Base-by-base conservation (phyloP, 1,140 invertebrate genomes). In the Drosophila parabipectinata region DNA sequence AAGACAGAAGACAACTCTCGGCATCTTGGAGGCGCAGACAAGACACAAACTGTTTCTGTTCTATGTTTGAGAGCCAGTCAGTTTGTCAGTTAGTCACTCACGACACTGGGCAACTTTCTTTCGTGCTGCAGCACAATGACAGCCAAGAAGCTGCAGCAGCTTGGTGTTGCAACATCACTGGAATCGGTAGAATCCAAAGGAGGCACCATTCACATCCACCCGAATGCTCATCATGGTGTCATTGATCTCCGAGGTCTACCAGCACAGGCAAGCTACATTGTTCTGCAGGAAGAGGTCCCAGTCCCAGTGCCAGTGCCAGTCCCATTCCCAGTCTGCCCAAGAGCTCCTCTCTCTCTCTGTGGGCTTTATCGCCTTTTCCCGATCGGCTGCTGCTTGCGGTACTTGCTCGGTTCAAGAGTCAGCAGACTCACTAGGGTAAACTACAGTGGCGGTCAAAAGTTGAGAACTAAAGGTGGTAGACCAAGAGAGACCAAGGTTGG, bases 351-450 rank as follows among this genome's bases (percentile, higher is more conserved):
- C 18, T 45, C 44, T 48, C 44, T 28, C 26, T 28, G 51, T 73
- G 58, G 60, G 74, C 71, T 74, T 85, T 85, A 87, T 87, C 82
- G 68, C 60, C 58, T 53, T 30, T 52, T 56, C 52, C 52, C 48
- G 81, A 87, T 84, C 81, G 58, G 63, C 56, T 53, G 61, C 71
- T 83, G 62, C 71, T 85, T 87, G 83, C 82, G 82, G 83, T 88
- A 87, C 82, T 85, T 87, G 82, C 68, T 58, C 48, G 71, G 82
- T 85, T 83, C 81, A 84, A 84, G 81, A 84, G 80, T 85, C 82
- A 85, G 74, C 68, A 61, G 52, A 57, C 59, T 56, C 67, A 44
- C 52, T 60, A 55, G 21, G 34, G 26, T 28, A 28, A 4, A 6
- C 26, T n/a, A 67, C 63, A 67, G 34, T 12, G 15, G 28, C 0